phyloP scores from a whole-genome alignment of 2,888 invertebrate species.

The Orgyia antiqua region DNA sequence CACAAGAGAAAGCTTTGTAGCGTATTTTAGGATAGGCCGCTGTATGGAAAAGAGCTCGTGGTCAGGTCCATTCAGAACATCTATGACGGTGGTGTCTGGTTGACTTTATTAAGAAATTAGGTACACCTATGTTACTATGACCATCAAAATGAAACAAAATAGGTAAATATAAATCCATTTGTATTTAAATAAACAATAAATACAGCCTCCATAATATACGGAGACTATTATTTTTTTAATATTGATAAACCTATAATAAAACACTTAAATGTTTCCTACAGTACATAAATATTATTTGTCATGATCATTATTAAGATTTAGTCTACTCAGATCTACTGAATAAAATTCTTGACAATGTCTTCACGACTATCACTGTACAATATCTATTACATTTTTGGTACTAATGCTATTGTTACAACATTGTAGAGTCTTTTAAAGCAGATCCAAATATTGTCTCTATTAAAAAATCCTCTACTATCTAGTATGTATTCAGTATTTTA shows the following conservation, averaged over 20 bases:
- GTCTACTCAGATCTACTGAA: conserved; percentile 34
- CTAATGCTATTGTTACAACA: too few relatives aligned
- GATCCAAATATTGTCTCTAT: conserved; percentile 19
- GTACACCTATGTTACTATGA: too few relatives aligned
- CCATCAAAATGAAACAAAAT: too few relatives aligned
- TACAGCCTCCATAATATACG: conserved; percentile 69
- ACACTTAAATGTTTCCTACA: conserved; percentile 51
- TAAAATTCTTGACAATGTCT: conserved; percentile 10
- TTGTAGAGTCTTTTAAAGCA: conserved; percentile 21
- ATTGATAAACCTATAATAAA: conserved; percentile 29
- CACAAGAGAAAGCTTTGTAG: too few relatives aligned
- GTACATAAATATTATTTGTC: conserved; percentile 52
- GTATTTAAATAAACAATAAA: conserved; percentile 63
- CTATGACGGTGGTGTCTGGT: too few relatives aligned
- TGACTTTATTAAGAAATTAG: too few relatives aligned
- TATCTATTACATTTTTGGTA: background rate
- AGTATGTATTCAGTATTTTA: conserved; percentile 32
- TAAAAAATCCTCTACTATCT: conserved; percentile 19
- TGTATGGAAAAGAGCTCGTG: too few relatives aligned
- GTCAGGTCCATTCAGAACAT: too few relatives aligned
- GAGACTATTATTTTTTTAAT: conserved; percentile 30
- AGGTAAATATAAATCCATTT: conserved; percentile 42
- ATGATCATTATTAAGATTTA: conserved; percentile 45
- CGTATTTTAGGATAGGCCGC: too few relatives aligned
- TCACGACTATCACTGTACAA: conserved; percentile 1